Conservation (phyloP, 2,797 vertebrate species). For the Lepus oiostolus region DNA sequence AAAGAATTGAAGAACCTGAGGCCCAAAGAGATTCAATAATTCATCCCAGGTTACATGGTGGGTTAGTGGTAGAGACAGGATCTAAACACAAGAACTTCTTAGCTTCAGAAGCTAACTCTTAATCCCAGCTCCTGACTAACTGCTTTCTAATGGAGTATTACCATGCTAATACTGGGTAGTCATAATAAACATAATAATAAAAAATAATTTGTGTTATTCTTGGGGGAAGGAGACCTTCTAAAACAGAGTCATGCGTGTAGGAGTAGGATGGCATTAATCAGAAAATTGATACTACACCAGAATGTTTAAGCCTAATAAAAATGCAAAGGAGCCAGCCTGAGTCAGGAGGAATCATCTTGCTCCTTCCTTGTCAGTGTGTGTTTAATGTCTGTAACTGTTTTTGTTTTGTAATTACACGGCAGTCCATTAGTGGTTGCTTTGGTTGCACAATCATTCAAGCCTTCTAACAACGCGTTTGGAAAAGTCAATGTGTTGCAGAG, state of each 20-base stretch:
- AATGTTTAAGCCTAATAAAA: constrained; percentile 19
- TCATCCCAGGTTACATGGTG: not conserved
- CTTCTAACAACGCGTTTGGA: constrained; percentile 46
- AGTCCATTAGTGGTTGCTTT: constrained; percentile 16
- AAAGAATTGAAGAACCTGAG: not conserved
- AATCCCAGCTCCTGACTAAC: not conserved
- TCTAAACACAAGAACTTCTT: not conserved
- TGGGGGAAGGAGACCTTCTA: not conserved
- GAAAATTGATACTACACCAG: not conserved
- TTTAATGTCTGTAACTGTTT: constrained; percentile 17
- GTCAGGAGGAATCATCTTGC: not conserved
- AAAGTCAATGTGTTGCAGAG: not conserved
- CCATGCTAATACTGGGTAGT: not conserved
- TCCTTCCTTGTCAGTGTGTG: not conserved
- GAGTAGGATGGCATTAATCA: not conserved
- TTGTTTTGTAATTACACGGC: constrained; percentile 55
- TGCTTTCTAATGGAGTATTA: not conserved
- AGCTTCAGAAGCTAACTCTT: not conserved
- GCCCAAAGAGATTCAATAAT: not conserved
- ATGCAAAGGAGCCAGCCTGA: not conserved
- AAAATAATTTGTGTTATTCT: not conserved
- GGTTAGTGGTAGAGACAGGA: not conserved
- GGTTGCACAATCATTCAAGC: not conserved
- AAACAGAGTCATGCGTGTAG: not conserved
- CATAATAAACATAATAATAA: not conserved